A percentile compares a stretch with the other conserved stretches of the same genome.
These are phyloP conservation scores for Penaeus vannamei DNA, from an alignment of 1,140 invertebrate genomes.

Conservation along the genomic window DNA sequence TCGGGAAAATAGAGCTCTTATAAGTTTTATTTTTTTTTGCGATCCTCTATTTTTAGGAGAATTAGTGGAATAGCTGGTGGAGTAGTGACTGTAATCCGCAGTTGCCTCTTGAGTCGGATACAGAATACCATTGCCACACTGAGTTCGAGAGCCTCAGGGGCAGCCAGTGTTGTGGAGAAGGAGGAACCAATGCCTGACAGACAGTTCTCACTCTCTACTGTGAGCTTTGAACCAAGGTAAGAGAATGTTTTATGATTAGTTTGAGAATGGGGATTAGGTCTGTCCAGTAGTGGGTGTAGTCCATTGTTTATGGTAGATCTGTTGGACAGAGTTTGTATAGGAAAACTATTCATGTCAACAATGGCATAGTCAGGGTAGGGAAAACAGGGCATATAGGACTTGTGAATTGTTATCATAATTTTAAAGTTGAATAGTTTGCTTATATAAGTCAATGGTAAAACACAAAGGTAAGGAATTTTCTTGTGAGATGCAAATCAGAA, in stretches of 20 bases:
- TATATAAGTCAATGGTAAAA: too few relatives aligned
- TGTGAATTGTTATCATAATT: too few relatives aligned
- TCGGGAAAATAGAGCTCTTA: neutral
- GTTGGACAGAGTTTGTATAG: too few relatives aligned
- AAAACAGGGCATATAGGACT: too few relatives aligned
- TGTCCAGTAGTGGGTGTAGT: too few relatives aligned
- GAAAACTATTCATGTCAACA: too few relatives aligned
- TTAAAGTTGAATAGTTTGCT: too few relatives aligned
- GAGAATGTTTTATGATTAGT: neutral
- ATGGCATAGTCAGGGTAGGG: too few relatives aligned
- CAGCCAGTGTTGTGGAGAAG: conserved; percentile 14
- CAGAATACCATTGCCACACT: conserved; percentile 62
- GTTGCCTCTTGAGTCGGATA: conserved; percentile 74
- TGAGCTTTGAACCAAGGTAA: conserved; percentile 62
- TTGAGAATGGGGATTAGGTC: too few relatives aligned
- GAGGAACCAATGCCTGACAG: conserved; percentile 17
- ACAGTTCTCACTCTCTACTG: conserved; percentile 54
- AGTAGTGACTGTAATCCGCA: conserved; percentile 79
- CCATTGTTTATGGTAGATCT: too few relatives aligned
- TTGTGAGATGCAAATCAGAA: too few relatives aligned
- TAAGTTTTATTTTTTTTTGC: neutral
- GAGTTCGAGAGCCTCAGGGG: conserved; percentile 46
- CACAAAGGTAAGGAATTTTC: too few relatives aligned
- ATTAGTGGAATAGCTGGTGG: conserved; percentile 82
- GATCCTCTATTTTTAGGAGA: conserved; percentile 72